Evolutionary conservation across 2,888 invertebrate genomes (phyloP).

Genomic region (Trileptium ribeirensis): DNA sequence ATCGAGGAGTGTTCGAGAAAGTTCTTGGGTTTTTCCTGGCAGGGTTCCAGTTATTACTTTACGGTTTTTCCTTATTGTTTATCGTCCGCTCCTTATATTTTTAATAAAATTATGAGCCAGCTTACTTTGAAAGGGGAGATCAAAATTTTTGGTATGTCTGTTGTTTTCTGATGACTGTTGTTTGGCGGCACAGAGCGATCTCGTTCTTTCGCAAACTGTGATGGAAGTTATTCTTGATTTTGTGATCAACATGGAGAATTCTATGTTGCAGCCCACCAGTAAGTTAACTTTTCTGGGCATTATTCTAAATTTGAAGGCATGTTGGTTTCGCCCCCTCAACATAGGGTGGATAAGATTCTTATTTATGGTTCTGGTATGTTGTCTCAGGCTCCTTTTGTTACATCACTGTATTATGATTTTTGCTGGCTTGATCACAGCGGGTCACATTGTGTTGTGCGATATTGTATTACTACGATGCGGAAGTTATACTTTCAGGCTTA

Average conservation of each 20-base stretch:
- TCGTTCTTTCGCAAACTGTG: too few relatives aligned
- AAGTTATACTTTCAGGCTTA: too few relatives aligned
- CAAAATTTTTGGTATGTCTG: neutral
- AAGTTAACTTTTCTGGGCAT: neutral
- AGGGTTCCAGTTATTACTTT: neutral
- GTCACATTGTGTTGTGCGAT: neutral
- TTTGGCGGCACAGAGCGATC: neutral
- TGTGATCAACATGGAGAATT: neutral
- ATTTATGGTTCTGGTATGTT: too few relatives aligned
- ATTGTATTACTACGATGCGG: neutral
- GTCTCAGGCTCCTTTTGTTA: too few relatives aligned
- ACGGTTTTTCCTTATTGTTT: neutral
- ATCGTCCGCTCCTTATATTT: neutral
- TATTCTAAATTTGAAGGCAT: neutral
- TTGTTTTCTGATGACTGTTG: neutral
- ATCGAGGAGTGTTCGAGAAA: neutral
- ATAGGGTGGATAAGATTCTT: too few relatives aligned
- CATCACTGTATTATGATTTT: too few relatives aligned
- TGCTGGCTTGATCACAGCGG: neutral
- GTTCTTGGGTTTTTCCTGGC: neutral
- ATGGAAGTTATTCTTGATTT: too few relatives aligned
- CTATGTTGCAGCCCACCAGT: neutral
- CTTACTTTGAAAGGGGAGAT: neutral
- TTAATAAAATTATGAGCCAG: slow-evolving; percentile 1
- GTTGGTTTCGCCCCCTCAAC: neutral